Evolutionary conservation across 1,140 invertebrate species (phyloP), one percentile per base, ranked within the genome.

Genomic region (Oreohelix idahoensis): DNA sequence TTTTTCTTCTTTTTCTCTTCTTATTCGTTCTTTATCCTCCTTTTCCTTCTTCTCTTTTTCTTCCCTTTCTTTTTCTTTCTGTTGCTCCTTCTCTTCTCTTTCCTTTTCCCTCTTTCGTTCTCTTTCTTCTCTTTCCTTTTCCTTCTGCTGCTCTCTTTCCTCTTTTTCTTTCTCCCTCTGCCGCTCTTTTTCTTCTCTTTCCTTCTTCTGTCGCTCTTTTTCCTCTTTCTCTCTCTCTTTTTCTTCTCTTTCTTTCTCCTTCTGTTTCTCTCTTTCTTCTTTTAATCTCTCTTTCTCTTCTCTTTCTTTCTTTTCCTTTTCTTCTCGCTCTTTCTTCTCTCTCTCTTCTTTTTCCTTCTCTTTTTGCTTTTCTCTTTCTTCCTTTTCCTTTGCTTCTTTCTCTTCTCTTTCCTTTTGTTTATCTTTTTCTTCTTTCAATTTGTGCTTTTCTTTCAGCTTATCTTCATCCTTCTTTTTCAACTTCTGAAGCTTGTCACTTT

Each of bases 1-100:
- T 90, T 93, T 92, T 87, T 88, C 91, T 80, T 88, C 89, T 84
- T 84, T 71, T 45, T 75, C 70, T 63, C 42, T 74, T 8, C 79
- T 77, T 76, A 87, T 80, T 81, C 84, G 84, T 84, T 88, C 82
- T 84, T 86, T 87, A 51, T 88, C 86, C 42, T 84, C 84, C 42
- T 51, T 83, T 17, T 85, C 81, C 49, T 87, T 81, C 36, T 88
- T 73, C 53, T 84, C 69, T 63, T 63, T 20, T 32, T 81, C 70
- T 35, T 83, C 70, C 15, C 79, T 74, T 63, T 75, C 63, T 8
- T 69, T 29, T 77, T 80, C 69, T 29, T 85, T 39, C 36, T 83
- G 71, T 26, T 84, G 66, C 26, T 74, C 78, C 63, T 86, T 39
- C 36, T 66, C 71, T 29, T 86, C 79, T 84, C 49, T 45, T 81